Percentiles rank a stretch among this genome's conserved stretches.
phyloP scores from a whole-genome alignment of 2,113 vertebrate genomes.

The Pteropus alecto region DNA sequence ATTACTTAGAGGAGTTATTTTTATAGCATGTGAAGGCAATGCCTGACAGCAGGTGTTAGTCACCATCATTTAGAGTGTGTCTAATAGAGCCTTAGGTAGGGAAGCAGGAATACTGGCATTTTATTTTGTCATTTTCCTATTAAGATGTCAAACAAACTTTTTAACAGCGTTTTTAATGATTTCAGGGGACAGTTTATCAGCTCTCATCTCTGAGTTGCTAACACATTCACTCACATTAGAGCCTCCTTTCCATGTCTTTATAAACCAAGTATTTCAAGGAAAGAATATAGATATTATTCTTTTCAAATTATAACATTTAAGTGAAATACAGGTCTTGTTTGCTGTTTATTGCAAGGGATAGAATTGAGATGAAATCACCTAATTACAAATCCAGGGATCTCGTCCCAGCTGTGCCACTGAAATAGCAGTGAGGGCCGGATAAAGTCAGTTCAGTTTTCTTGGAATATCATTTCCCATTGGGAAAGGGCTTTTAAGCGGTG shows the following conservation, averaged over 20 bases:
- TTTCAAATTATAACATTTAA: neutral
- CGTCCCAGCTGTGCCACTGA: neutral
- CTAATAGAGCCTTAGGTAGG: constrained; percentile 45
- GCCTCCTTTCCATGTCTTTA: neutral
- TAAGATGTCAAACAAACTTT: constrained; percentile 64
- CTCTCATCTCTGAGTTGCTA: neutral
- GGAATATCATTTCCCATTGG: neutral
- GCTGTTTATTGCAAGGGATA: neutral
- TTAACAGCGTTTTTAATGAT: constrained; percentile 64
- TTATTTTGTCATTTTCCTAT: constrained; percentile 69
- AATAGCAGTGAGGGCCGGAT: neutral
- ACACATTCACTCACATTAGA: neutral
- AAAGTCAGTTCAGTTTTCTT: neutral
- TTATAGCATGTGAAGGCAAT: neutral
- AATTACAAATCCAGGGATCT: neutral
- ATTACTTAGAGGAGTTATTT: constrained; percentile 47
- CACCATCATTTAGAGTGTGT: constrained; percentile 13
- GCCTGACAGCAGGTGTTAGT: constrained; percentile 50
- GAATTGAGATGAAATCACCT: neutral
- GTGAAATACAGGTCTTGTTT: neutral
- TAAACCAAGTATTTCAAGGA: neutral
- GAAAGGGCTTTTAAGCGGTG: neutral
- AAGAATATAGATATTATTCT: neutral
- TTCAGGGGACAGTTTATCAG: constrained; percentile 45
- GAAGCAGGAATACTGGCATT: constrained; percentile 25